Percentiles rank a stretch among this genome's conserved stretches.
Conservation (phyloP, 2,888 invertebrate genomes). For the Clepsis dumicolana region DNA sequence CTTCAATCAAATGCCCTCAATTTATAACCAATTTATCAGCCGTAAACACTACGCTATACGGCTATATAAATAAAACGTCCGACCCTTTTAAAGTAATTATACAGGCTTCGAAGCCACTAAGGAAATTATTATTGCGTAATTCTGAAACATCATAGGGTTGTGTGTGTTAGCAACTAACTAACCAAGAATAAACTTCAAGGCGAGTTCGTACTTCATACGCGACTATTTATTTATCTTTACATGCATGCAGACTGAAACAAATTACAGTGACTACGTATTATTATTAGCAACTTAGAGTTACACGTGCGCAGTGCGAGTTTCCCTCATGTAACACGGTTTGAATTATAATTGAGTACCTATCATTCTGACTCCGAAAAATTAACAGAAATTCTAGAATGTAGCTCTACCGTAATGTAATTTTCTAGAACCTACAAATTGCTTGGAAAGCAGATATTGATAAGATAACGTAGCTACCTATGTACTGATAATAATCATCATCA, state of each 20-base stretch:
- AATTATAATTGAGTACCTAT: not conserved
- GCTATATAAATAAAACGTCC: constrained; percentile 29
- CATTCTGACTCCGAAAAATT: not conserved
- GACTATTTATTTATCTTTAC: not conserved
- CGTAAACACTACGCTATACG: constrained; percentile 29
- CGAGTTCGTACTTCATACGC: not conserved
- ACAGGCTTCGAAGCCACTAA: constrained; percentile 36
- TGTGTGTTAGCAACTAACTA: not conserved
- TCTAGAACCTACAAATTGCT: no score
- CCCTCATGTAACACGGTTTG: not conserved
- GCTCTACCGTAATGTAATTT: not conserved
- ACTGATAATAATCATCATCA: no score
- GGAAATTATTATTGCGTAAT: constrained; percentile 25
- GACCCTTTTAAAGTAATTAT: constrained; percentile 48
- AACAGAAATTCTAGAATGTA: not conserved
- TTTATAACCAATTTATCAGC: constrained; percentile 41
- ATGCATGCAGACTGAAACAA: not conserved
- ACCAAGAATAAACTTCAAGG: constrained; percentile 4
- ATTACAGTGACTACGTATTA: not conserved
- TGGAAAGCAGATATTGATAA: no score
- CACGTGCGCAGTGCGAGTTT: not conserved
- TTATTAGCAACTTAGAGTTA: not conserved
- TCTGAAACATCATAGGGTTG: not conserved
- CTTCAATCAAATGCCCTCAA: constrained; percentile 37
- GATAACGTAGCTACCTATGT: no score